A percentile compares a stretch with the other conserved stretches of the same genome.
These are phyloP conservation scores for Napeogenes inachia DNA, from an alignment of 2,888 invertebrate species.

Conservation along the genomic window DNA sequence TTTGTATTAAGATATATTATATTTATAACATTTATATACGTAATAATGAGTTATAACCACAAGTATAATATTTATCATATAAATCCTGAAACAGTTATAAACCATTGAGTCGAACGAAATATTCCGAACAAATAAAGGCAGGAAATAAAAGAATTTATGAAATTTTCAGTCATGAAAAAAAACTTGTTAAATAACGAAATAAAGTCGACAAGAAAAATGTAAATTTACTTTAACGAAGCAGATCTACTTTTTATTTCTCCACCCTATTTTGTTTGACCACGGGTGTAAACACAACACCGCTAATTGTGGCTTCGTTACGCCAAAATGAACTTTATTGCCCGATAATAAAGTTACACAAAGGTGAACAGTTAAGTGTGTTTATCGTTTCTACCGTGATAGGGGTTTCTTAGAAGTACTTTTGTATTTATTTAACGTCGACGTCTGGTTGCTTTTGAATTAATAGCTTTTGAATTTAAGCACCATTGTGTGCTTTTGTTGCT, in stretches of 20 bases:
- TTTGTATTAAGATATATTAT: no score
- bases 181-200: conserved; percentile 50
- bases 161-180: conserved; percentile 43
- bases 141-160: conserved; percentile 36
- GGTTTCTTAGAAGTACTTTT: conserved; percentile 28
- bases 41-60: no score
- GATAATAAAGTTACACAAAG: conserved; percentile 27
- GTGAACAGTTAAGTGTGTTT: conserved; percentile 28
- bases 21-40: no score
- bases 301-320: conserved; percentile 5
- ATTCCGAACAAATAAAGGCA: conserved; percentile 45
- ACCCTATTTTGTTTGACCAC: conserved; percentile 37
- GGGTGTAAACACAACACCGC: conserved; percentile 26
- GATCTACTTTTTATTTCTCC: conserved; percentile 53
- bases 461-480: conserved; percentile 37
- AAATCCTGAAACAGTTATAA: conserved; percentile 17
- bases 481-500: conserved; percentile 10
- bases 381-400: conserved; percentile 24
- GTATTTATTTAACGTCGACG: conserved; percentile 42
- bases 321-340: conserved; percentile 23
- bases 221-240: conserved; percentile 69
- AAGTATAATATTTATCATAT: not conserved
- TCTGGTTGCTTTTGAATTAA: conserved; percentile 50
- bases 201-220: conserved; percentile 58
- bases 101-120: conserved; percentile 24